Evolutionary conservation across 2,113 vertebrate species (phyloP).

Genomic region (Triplophysa rosa): DNA sequence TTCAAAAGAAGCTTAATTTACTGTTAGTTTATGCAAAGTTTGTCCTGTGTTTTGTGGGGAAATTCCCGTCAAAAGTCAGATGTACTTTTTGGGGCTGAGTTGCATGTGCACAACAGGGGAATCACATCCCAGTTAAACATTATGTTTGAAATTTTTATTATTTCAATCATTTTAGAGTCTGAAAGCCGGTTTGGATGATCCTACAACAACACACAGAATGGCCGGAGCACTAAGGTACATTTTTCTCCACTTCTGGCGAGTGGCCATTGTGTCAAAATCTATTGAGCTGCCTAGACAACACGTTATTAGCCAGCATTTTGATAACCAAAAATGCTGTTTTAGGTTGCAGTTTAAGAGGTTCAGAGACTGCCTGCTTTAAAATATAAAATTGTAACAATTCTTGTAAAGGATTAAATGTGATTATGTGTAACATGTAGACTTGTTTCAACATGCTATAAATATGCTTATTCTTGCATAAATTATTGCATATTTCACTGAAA

Average conservation of each 20-base stretch:
- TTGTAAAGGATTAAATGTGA: not conserved
- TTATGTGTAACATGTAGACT: not conserved
- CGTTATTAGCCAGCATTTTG: not conserved
- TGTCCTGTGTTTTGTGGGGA: conserved; percentile 25
- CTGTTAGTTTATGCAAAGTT: not conserved
- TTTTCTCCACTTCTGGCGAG: not conserved
- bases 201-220: conserved; percentile 57
- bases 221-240: conserved; percentile 71
- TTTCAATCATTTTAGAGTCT: conserved; percentile 42
- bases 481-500: not conserved
- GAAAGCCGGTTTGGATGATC: conserved; percentile 26
- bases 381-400: not conserved
- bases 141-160: conserved; percentile 21
- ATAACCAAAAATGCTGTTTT: not conserved
- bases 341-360: not conserved
- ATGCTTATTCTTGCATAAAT: not conserved
- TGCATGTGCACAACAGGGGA: conserved; percentile 40
- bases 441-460: not conserved
- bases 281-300: not conserved
- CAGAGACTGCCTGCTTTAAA: not conserved
- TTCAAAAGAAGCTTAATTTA: not conserved
- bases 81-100: conserved; percentile 48
- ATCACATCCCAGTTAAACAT: conserved; percentile 54
- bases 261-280: not conserved
- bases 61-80: conserved; percentile 52